These are phyloP conservation scores for Xanthorhoe spadicearia DNA, from an alignment of 2,888 invertebrate genomes.

Conservation along the genomic window DNA sequence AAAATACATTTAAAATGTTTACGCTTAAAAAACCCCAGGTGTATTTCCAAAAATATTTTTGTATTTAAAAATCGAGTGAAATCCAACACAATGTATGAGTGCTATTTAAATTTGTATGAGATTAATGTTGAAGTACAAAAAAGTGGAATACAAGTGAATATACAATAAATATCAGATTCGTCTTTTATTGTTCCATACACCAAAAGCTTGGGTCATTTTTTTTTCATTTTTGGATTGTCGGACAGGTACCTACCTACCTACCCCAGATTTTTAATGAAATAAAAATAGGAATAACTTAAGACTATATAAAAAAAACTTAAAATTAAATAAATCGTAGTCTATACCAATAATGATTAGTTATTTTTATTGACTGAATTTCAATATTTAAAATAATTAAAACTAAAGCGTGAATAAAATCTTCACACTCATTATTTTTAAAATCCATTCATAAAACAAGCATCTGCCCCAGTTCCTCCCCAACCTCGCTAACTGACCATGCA, in stretches of 20 bases:
- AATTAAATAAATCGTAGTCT: no score
- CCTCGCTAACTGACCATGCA: slow-evolving; percentile 63
- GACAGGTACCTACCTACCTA: no score
- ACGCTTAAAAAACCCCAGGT: not conserved
- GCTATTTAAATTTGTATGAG: slow-evolving; percentile 79
- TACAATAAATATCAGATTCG: slow-evolving; percentile 64
- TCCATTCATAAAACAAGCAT: slow-evolving; percentile 25
- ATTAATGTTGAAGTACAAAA: slow-evolving; percentile 82
- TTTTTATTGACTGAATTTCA: no score
- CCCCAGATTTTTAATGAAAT: no score
- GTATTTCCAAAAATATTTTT: not conserved
- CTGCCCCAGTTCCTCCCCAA: slow-evolving; percentile 47
- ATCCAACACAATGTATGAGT: slow-evolving; percentile 62
- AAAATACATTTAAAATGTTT: not conserved
- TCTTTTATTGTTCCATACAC: slow-evolving; percentile 62
- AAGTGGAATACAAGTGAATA: slow-evolving; percentile 71
- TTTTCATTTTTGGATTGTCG: no score
- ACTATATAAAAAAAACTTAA: no score
- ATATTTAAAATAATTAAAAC: not conserved
- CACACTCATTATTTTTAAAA: not conserved
- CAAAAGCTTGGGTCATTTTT: not conserved
- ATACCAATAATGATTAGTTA: no score
- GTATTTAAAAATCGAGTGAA: slow-evolving; percentile 40
- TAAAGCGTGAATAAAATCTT: no score
- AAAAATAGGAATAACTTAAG: no score